Evolutionary conservation across 2,113 vertebrate species (phyloP).

Genomic region (Echinops telfairi): DNA sequence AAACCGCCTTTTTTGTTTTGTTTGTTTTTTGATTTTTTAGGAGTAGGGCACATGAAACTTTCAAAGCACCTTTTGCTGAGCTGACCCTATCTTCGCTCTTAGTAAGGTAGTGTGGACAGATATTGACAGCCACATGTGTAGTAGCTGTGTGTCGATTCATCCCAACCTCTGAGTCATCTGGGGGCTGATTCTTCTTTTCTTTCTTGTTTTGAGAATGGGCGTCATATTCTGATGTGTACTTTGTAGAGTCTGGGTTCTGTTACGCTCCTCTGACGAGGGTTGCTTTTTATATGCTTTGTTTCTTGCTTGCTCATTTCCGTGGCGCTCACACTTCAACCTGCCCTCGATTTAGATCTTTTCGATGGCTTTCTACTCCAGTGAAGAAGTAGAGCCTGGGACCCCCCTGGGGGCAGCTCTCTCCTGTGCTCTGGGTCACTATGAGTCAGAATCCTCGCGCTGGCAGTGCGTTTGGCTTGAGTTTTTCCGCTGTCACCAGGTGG

Average conservation of each 20-base stretch:
- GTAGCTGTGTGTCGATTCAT: neutral
- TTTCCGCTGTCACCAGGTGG: neutral
- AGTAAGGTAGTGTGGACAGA: neutral
- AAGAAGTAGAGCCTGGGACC: too few relatives aligned
- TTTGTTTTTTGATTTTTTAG: constrained; percentile 4
- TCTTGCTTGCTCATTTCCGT: neutral
- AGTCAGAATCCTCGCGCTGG: too few relatives aligned
- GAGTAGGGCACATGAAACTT: neutral
- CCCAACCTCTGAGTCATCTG: neutral
- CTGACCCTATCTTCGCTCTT: constrained; percentile 13
- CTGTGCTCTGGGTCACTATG: too few relatives aligned
- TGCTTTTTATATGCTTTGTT: neutral
- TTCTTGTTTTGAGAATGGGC: neutral
- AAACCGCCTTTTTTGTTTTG: too few relatives aligned
- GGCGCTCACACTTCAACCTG: neutral
- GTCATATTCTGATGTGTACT: neutral
- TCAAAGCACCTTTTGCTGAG: constrained; percentile 21
- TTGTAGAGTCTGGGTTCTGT: constrained; percentile 23
- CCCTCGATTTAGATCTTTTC: neutral
- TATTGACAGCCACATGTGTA: neutral
- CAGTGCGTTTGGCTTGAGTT: too few relatives aligned
- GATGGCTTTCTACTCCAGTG: too few relatives aligned
- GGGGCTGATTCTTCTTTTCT: neutral
- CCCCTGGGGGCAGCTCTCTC: too few relatives aligned
- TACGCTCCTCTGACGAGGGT: neutral